These are phyloP conservation scores for Tetragonula carbonaria DNA, from an alignment of 2,888 invertebrate genomes.

Conservation along the genomic window DNA sequence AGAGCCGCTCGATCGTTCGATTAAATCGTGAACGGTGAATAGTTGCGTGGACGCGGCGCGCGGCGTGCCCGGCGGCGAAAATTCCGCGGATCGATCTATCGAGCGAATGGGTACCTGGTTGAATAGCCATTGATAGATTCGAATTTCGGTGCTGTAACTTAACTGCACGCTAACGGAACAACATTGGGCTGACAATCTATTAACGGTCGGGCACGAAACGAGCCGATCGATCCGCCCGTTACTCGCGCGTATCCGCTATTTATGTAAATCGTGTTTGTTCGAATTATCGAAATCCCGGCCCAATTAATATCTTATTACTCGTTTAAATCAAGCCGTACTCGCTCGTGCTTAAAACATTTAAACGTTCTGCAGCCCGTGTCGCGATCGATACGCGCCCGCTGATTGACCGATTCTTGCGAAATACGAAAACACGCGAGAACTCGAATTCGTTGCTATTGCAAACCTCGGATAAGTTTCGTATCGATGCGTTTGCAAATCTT, in stretches of 20 bases:
- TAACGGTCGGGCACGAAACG: conserved; percentile 18
- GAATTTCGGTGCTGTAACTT: conserved; percentile 33
- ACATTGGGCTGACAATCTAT: conserved; percentile 32
- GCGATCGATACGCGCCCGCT: conserved; percentile 9
- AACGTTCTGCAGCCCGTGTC: not conserved
- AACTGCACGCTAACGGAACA: conserved; percentile 26
- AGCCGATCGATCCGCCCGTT: conserved; percentile 22
- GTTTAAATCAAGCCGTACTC: conserved; percentile 7
- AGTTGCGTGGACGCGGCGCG: conserved; percentile 19
- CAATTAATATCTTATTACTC: conserved; percentile 45
- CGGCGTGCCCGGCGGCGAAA: conserved; percentile 27
- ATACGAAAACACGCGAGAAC: not conserved
- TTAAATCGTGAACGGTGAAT: conserved; percentile 38
- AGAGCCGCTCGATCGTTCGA: conserved; percentile 27
- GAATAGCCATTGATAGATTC: conserved; percentile 26
- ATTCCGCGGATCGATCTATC: conserved; percentile 42
- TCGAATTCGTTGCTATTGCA: not conserved
- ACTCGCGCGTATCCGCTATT: conserved; percentile 32
- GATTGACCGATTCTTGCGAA: conserved; percentile 11
- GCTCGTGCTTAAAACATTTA: conserved; percentile 6
- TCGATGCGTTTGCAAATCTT: not conserved
- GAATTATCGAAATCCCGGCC: conserved; percentile 36
- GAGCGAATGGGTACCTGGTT: not conserved
- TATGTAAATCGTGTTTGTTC: conserved; percentile 52
- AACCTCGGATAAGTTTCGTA: not conserved